Percentiles rank a stretch among this genome's conserved stretches.
phyloP scores from a whole-genome alignment of 2,113 vertebrate genomes.

The Leptosomus discolor region DNA sequence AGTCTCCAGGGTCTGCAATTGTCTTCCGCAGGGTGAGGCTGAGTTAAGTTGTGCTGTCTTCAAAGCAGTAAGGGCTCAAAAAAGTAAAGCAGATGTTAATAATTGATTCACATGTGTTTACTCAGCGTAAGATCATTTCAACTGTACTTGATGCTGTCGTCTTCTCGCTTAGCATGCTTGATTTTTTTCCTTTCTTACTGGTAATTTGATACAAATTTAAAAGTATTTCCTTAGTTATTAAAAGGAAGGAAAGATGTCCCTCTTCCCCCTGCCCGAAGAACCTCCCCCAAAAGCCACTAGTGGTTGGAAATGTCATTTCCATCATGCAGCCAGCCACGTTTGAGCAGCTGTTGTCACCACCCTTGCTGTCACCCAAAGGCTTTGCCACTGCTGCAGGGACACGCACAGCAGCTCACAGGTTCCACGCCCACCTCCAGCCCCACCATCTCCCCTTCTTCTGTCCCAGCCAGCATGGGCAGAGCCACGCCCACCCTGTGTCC shows the following conservation, averaged over 20 bases:
- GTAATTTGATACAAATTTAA: not conserved
- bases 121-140: not conserved
- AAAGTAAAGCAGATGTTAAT: not conserved
- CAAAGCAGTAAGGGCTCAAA: not conserved
- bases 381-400: rapidly evolving
- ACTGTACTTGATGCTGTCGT: not conserved
- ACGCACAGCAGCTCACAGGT: not conserved
- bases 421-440: not conserved
- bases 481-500: not conserved
- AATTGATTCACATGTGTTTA: not conserved
- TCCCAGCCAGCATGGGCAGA: not conserved
- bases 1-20: not conserved
- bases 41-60: not conserved
- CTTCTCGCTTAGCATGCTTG: not conserved
- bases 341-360: not conserved
- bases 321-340: rapidly evolving
- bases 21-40: not conserved
- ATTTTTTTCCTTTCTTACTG: not conserved
- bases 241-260: not conserved
- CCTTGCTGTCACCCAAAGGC: rapidly evolving
- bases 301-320: not conserved
- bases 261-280: not conserved
- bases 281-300: too few species aligned
- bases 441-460: not conserved
- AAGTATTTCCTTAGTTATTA: not conserved